These are phyloP conservation scores for Idaea biselata DNA, from an alignment of 2,888 invertebrate species.

Conservation along the genomic window DNA sequence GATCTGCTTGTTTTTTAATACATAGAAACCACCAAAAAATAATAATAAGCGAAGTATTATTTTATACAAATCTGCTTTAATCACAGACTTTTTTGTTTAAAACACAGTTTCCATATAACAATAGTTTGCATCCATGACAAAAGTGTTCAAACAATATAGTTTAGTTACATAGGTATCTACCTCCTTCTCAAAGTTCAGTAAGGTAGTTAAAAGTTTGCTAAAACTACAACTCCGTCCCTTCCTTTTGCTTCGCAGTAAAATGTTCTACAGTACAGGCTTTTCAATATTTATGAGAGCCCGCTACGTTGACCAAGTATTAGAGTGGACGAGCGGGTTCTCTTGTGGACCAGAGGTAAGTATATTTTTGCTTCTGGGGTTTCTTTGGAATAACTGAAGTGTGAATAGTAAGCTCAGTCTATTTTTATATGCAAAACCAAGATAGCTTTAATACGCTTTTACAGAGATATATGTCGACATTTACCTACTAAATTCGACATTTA, in stretches of 20 bases:
- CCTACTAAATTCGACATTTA: no score
- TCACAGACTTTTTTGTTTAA: not conserved
- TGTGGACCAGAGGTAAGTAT: not conserved
- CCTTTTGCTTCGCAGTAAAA: not conserved
- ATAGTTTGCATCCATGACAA: not conserved
- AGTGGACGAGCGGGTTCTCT: not conserved
- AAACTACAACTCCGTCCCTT: not conserved
- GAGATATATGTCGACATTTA: no score
- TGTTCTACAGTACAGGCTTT: not conserved
- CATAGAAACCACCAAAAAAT: no score
- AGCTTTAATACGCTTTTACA: not conserved
- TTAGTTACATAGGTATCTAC: not conserved
- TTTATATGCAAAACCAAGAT: not conserved
- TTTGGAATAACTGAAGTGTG: not conserved
- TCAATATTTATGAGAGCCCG: not conserved
- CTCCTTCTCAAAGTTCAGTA: not conserved
- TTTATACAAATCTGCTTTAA: no score
- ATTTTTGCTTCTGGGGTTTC: not conserved
- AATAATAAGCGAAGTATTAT: no score
- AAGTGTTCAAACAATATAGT: not conserved
- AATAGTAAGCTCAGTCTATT: not conserved
- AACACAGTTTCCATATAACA: not conserved
- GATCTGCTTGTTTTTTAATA: no score
- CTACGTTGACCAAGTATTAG: not conserved
- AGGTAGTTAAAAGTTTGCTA: not conserved